Percentiles rank a stretch among this genome's conserved stretches.
Evolutionary conservation across 2,797 vertebrate species (phyloP).

Genomic region (Brachyalestes nurse): DNA sequence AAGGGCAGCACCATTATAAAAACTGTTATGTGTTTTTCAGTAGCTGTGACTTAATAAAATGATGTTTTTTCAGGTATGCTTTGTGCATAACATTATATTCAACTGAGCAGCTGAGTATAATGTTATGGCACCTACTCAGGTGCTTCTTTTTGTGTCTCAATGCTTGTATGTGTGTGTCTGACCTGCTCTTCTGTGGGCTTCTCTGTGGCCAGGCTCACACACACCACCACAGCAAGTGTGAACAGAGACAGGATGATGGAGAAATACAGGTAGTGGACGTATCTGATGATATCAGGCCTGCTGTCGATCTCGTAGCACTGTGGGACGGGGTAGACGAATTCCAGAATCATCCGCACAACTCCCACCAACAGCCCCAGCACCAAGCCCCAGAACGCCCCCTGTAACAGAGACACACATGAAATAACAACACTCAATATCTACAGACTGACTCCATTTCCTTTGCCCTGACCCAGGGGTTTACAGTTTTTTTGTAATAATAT

Average conservation of each 20-base stretch:
- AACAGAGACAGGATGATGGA: slow-evolving; percentile 85
- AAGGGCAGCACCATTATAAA: no score
- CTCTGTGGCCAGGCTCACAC: slow-evolving; percentile 84
- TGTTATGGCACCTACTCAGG: background rate
- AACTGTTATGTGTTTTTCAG: no score
- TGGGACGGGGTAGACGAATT: slow-evolving; percentile 87
- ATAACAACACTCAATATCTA: no score
- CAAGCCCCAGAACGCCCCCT: slow-evolving; percentile 95
- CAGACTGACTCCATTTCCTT: no score
- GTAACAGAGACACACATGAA: slow-evolving; percentile 1
- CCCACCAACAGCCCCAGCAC: slow-evolving; percentile 83
- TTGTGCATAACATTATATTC: background rate
- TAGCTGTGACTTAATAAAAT: no score
- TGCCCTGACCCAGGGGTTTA: no score
- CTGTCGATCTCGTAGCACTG: slow-evolving; percentile 83
- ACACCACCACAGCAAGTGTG: slow-evolving; percentile 78
- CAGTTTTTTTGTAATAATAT: no score
- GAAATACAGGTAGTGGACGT: slow-evolving; percentile 95
- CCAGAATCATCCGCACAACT: slow-evolving; percentile 85
- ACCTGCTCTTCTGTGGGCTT: slow-evolving; percentile 87
- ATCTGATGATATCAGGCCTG: slow-evolving; percentile 82
- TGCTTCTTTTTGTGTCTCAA: background rate
- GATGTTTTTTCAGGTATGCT: background rate
- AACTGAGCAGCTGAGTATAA: no score
- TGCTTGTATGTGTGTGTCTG: slow-evolving; percentile 24